A percentile compares a stretch with the other conserved stretches of the same genome.
phyloP scores from a whole-genome alignment of 2,797 vertebrate genomes.

The Syngnathus rostellatus region DNA sequence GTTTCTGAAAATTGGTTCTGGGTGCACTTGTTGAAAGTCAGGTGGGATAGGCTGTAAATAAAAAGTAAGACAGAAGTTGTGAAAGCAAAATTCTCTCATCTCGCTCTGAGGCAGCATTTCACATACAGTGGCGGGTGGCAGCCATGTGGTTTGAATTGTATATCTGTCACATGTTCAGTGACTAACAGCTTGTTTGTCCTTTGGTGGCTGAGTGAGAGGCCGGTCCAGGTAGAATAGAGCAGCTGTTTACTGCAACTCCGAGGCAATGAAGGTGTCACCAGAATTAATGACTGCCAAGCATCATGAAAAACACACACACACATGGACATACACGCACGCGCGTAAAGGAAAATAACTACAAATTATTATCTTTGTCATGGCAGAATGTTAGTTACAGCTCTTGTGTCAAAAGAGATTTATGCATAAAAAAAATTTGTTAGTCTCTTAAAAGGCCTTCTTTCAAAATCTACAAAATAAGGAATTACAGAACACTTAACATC shows the following conservation, averaged over 20 bases:
- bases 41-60: background rate
- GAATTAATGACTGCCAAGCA: background rate
- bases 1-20: background rate
- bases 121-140: too few relatives aligned
- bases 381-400: background rate
- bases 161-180: background rate
- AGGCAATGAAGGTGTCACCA: background rate
- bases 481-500: background rate
- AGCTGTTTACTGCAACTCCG: background rate
- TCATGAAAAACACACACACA: background rate
- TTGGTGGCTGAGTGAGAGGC: background rate
- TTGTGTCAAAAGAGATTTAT: background rate
- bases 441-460: background rate
- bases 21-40: background rate
- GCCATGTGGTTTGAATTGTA: background rate
- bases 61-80: background rate
- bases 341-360: background rate
- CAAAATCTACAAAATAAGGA: background rate
- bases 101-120: too few relatives aligned
- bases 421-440: background rate
- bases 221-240: background rate
- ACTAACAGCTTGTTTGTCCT: background rate
- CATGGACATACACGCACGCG: too few relatives aligned
- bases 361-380: background rate
- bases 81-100: background rate